phyloP scores from a whole-genome alignment of 2,888 invertebrate genomes.

The Mythimna albipuncta region DNA sequence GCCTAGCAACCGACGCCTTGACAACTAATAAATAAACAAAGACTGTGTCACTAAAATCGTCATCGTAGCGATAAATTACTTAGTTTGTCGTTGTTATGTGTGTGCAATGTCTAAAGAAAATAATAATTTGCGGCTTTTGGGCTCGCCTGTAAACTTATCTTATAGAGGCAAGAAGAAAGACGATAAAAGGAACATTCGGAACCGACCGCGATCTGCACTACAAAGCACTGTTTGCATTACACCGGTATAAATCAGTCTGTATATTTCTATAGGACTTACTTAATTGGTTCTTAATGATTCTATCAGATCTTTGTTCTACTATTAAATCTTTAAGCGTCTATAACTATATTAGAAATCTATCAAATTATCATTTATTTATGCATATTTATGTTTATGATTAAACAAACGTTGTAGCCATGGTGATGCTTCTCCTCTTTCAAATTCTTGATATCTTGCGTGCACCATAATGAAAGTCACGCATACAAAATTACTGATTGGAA shows the following conservation, averaged over 20 bases:
- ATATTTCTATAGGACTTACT: not conserved
- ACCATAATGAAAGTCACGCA: conserved; percentile 21
- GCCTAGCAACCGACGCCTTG: conserved; percentile 74
- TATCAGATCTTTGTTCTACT: not conserved
- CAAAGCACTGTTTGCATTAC: conserved; percentile 80
- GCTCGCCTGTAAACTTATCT: conserved; percentile 86
- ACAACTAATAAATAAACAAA: conserved; percentile 70
- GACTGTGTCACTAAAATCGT: not conserved
- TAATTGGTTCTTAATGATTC: not conserved
- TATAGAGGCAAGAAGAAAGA: conserved; percentile 86
- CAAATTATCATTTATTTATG: too few species aligned
- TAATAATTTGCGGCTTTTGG: conserved; percentile 83
- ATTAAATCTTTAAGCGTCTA: not conserved
- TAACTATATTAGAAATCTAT: too few species aligned
- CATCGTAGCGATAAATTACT: not conserved
- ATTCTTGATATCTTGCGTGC: conserved; percentile 20
- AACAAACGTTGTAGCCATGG: conserved; percentile 40
- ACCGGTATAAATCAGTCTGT: conserved; percentile 72
- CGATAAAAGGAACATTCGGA: conserved; percentile 81
- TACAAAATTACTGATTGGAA: conserved; percentile 21
- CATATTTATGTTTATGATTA: conserved; percentile 19
- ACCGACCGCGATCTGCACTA: conserved; percentile 85
- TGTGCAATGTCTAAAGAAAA: conserved; percentile 88
- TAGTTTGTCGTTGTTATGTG: conserved; percentile 67
- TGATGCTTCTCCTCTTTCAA: conserved; percentile 17